Evolutionary conservation across 2,113 vertebrate species (phyloP), one percentile per base, ranked within the genome.

Genomic region (Daphoenositta chrysoptera): DNA sequence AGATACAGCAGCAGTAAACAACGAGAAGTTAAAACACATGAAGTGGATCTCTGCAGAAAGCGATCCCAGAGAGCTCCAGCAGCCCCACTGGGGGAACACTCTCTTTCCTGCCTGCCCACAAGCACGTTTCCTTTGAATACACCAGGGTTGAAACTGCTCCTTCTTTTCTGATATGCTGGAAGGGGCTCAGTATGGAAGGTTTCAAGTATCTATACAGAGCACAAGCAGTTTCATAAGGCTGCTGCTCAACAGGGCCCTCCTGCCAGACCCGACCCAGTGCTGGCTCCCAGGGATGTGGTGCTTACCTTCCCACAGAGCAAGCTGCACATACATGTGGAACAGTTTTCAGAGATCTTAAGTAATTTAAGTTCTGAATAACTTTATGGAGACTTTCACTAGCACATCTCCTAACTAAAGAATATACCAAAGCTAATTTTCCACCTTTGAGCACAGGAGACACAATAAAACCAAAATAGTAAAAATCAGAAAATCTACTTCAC

Each of bases 21-120:
- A 73, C 5, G 73, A 89, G 68, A 70, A 73, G 51, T 75, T 44
- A 31, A 68, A 87, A 57, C 1, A 0, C 3, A 26, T 0, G 0
- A 50, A 1, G 4, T 1, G 2, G 45, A 71, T 53, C 73, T 40
- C 56, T 45, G 70, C 61, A 48, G 60, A 80, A 70, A 75, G 69
- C 0, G 0, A 83, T 10, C 40, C 48, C 87, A 56, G 44, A 70
- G 60, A 58, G 39, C 68, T 70, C 80, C 76, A 80, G 21, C 80
- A 70, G 35, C 56, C 47, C 76, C 33, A 18, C 56, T 9, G 17
- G 13, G 5, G 22, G 7, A 72, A 83, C 35, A 48, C 77, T 17
- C 64, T 53, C 84, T n/a, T 60, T 80, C 83, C 71, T 12, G 4
- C 75, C 57, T 75, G 45, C 61, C 77, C 78, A 78, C 69, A 93